Base-by-base conservation (phyloP, 2,797 vertebrate genomes). In the Leuciscus waleckii region DNA sequence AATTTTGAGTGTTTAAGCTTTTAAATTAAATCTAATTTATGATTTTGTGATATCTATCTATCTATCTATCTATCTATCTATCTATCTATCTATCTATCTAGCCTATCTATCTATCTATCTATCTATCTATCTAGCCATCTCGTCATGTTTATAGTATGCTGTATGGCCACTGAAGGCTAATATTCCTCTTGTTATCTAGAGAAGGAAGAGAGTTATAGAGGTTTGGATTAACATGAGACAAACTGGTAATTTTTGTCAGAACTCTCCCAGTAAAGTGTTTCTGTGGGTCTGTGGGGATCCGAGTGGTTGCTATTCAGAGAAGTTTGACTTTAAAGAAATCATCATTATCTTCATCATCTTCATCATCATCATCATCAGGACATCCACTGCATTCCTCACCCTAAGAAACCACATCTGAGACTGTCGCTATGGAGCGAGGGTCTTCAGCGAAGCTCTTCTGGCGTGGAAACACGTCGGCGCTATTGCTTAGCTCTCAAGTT, bases 371-470 rank as follows among this genome's bases (percentile, higher is more conserved):
- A 5, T 61, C 58, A 58, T 21, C 51, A 54, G 17, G 1, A 58
- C 43, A 79, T 46, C 17, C 39, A 23, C 63, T 51, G 7, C 92
- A 93, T 95, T 92, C 88, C 90, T 93, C 79, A 21, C 21, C 5
- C 63, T 85, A 85, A 91, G 94, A 94, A 92, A 92, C 92, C 89
- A 63, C 4, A 61, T 88, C 75, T 39, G 70, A 78, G 76, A 84
- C 84, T 65, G 93, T 94, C 85, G 91, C 91, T 91, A 93, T 81
- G 92, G 88, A 23, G 87, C 87, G 17, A 41, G 56, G 61, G 29
- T 49, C 49, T 77, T 39, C 2, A 65, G 67, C 1, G 39, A 74
- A 63, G 56, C 37, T 75, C 19, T 68, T 10, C 32, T 56, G 39
- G 23, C 13, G 17, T 29, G 41, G 43, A 54, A 35, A 67, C 70